These are phyloP conservation scores for Montifringilla adamsi DNA, from an alignment of 2,113 vertebrate genomes.

Conservation along the genomic window DNA sequence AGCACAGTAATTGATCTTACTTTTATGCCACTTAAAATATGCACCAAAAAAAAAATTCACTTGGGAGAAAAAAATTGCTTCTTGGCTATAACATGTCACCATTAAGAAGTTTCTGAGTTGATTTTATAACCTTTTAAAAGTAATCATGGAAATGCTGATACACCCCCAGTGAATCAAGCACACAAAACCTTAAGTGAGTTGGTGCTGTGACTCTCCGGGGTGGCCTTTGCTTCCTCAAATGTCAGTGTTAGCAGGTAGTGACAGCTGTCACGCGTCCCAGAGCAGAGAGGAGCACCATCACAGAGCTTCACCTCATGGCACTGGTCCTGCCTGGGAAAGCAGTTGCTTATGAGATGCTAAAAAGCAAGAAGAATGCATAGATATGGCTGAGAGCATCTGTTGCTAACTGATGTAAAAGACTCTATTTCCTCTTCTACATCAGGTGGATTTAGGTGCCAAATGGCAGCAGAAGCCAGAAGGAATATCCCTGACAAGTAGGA, in stretches of 20 bases:
- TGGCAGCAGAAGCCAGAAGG: rapidly evolving
- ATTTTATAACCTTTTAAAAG: background rate
- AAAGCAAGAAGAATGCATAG: background rate
- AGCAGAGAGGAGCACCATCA: background rate
- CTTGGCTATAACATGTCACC: background rate
- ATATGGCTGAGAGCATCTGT: background rate
- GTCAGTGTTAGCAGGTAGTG: background rate
- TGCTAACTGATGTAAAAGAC: background rate
- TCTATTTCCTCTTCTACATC: background rate
- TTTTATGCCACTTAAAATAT: background rate
- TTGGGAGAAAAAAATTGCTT: background rate
- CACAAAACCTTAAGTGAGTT: background rate
- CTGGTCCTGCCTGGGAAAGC: background rate
- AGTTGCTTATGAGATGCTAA: background rate
- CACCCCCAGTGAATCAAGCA: rapidly evolving
- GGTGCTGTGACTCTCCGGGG: background rate
- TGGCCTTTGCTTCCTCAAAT: background rate
- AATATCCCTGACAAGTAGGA: background rate
- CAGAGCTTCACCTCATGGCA: rapidly evolving
- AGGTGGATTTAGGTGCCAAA: background rate
- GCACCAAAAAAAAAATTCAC: background rate
- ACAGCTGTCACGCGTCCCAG: background rate
- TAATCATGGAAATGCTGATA: background rate
- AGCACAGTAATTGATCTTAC: background rate
- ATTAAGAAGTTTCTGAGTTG: background rate